A percentile compares a stretch with the other conserved stretches of the same genome.
These are phyloP conservation scores for Axea sp. DNA, from an alignment of 2,888 invertebrate genomes.

Conservation along the genomic window DNA sequence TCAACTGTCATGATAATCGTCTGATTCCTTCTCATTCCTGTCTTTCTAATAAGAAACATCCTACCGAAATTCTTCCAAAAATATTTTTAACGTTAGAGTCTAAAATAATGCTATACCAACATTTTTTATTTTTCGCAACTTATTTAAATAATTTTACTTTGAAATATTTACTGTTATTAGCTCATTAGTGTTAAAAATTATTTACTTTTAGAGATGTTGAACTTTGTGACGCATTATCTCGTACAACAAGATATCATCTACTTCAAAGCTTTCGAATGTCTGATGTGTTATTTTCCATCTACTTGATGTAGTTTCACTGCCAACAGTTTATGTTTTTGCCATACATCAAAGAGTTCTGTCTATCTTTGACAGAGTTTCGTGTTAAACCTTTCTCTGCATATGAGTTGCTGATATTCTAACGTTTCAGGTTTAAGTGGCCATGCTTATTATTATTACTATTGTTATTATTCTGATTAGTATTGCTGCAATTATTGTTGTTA, in stretches of 20 bases:
- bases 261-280: slow-evolving; percentile 32
- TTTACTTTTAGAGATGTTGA: slow-evolving; percentile 1
- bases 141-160: too few species aligned
- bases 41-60: too few species aligned
- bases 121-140: too few species aligned
- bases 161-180: too few species aligned
- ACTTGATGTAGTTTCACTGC: slow-evolving; percentile 25
- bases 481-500: too few species aligned
- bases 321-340: slow-evolving; percentile 34
- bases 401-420: slow-evolving; percentile 2
- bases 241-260: slow-evolving; percentile 12
- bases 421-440: neutral
- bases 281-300: slow-evolving; percentile 39
- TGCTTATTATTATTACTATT: neutral
- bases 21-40: too few species aligned
- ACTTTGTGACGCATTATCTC: slow-evolving; percentile 2
- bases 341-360: slow-evolving; percentile 25
- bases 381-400: slow-evolving; percentile 7
- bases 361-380: slow-evolving; percentile 35
- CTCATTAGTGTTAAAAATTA: too few species aligned
- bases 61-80: too few species aligned
- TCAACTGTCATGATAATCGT: too few species aligned
- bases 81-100: too few species aligned
- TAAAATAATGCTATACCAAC: too few species aligned
- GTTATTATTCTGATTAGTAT: too few species aligned